Evolutionary conservation across 1,140 invertebrate genomes (phyloP).

Genomic region (Brachionus koreanus): DNA sequence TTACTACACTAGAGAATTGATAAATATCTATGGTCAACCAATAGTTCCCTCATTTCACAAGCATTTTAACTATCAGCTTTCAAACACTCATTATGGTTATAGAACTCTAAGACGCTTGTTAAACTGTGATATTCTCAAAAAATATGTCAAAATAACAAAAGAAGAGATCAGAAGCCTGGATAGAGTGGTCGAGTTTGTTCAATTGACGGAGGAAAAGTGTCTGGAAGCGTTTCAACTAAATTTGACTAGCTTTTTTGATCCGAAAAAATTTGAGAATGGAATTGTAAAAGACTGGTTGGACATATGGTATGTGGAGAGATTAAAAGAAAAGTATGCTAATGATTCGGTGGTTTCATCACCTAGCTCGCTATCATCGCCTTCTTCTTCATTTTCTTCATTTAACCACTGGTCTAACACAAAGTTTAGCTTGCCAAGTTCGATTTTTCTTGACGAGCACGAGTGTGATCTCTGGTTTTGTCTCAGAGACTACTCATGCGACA

Average conservation of each 20-base stretch:
- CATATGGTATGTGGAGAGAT: conserved; percentile 38
- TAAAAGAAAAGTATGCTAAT: conserved; percentile 33
- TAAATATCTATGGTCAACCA: conserved; percentile 38
- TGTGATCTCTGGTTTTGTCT: conserved; percentile 43
- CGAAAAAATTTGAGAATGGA: conserved; percentile 34
- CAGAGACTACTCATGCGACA: conserved; percentile 13
- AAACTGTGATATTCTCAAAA: conserved; percentile 40
- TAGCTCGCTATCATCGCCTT: background rate
- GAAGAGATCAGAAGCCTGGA: conserved; percentile 36
- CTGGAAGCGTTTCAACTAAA: conserved; percentile 32
- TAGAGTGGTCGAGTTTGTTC: conserved; percentile 41
- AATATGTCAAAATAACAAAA: conserved; percentile 35
- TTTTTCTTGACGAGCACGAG: conserved; percentile 16
- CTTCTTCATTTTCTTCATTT: conserved; percentile 16
- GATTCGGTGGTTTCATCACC: background rate
- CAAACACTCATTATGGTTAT: conserved; percentile 40
- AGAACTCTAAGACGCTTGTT: conserved; percentile 30
- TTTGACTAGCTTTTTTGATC: conserved; percentile 38
- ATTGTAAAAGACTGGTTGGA: conserved; percentile 43
- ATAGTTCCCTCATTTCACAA: conserved; percentile 43
- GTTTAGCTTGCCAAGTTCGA: background rate
- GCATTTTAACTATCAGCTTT: conserved; percentile 40
- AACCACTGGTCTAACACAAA: background rate
- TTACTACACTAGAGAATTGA: conserved; percentile 33
- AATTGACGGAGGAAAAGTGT: conserved; percentile 22